Evolutionary conservation across 2,888 invertebrate genomes (phyloP), one percentile per base, ranked within the genome.

Genomic region (Stenolophus ochropezus): DNA sequence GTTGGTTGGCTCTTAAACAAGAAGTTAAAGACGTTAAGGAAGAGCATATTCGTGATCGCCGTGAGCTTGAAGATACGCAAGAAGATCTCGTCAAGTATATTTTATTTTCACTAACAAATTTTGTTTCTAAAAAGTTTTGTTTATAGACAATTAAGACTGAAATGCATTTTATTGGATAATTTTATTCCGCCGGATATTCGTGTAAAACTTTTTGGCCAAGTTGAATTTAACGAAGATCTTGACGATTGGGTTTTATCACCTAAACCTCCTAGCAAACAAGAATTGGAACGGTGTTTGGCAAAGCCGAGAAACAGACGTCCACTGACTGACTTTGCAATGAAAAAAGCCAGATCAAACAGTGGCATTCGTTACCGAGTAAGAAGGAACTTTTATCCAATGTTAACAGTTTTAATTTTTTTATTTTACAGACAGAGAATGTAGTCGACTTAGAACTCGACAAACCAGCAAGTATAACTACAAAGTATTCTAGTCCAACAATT

Each of bases 21-120:
- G 97, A 97, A 87, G 92, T 96, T 6, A 93, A 93, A 83, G 96
- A 97, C 87, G 92, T 94, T 76, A 94, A 94, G 82, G 97, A 96
- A 87, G 96, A 97, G 86, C 97, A 98, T 90, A 95, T 97, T 86
- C 93, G 94, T 83, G 98, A 99, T 89, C 91, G 98, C 79, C 94
- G 98, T 86, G 98, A 98, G 86, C 91, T 97, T 84, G 98, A 98
- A 89, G 95, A 95, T 89, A 94, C 95, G 0, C 96, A 97, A 89
- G 96, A 97, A 86, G 97, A 98, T 87, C 93, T 98, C 82, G 95
- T 97, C 83, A 95, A 94, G 89, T 91, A 61, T 47, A n/a, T 18
- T 18, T 47, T 21, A 11, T 21, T 49, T 16, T 47, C 16, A 58
- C 27, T 56, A 51, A 23, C 47, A 77, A 20, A 51, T 75, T 21